Conservation (phyloP, 2,888 invertebrate species). For the Eilema depressum region DNA sequence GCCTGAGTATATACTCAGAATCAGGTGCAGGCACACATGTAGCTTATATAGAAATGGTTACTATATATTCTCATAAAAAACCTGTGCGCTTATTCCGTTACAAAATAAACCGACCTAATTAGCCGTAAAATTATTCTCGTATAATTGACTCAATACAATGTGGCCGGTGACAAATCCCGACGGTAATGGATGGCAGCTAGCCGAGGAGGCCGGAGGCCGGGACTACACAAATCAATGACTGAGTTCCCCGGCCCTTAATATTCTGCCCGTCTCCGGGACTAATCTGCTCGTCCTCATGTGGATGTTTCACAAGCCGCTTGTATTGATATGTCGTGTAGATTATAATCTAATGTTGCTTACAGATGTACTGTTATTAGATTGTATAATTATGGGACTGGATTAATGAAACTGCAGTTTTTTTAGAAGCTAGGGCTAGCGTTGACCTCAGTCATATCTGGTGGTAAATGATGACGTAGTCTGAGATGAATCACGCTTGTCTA, state of each 20-base stretch:
- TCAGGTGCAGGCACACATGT: too few species aligned
- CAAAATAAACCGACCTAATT: constrained; percentile 1
- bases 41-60: not conserved
- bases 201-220: not conserved
- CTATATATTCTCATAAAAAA: not conserved
- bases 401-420: too few species aligned
- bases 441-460: too few species aligned
- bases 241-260: constrained; percentile 38
- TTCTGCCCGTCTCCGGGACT: constrained; percentile 42
- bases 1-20: too few species aligned
- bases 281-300: constrained; percentile 26
- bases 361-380: too few species aligned
- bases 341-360: too few species aligned
- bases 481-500: too few species aligned
- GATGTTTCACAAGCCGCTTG: not conserved
- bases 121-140: not conserved
- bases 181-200: constrained; percentile 18
- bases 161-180: constrained; percentile 21
- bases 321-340: not conserved
- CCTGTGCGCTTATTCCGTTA: not conserved
- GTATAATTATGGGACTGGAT: too few species aligned
- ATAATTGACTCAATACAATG: not conserved
- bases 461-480: too few species aligned
- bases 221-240: constrained; percentile 44
- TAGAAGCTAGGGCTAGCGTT: too few species aligned